These are phyloP conservation scores for Diloba caeruleocephala DNA, from an alignment of 2,888 invertebrate genomes.

Conservation along the genomic window DNA sequence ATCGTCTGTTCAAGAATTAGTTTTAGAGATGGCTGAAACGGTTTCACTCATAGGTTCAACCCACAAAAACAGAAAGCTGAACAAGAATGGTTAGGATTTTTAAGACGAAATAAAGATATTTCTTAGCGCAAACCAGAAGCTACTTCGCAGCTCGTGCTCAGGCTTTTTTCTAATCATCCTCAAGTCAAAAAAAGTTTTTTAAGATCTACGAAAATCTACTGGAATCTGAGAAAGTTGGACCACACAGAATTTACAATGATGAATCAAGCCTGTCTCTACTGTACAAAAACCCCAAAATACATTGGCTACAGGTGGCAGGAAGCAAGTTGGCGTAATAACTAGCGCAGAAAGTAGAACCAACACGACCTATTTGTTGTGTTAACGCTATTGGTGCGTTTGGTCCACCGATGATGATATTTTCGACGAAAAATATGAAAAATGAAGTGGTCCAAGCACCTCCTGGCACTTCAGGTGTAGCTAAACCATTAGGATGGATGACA, in stretches of 20 bases:
- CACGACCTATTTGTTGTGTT: constrained; percentile 2
- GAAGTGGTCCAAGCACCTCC: constrained; percentile 4
- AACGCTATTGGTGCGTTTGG: not conserved
- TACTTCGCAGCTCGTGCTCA: constrained; percentile 29
- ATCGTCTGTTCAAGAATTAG: too few relatives aligned
- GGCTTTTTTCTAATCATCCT: constrained; percentile 7
- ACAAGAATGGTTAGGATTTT: constrained; percentile 31
- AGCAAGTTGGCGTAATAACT: too few relatives aligned
- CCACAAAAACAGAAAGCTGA: constrained; percentile 16
- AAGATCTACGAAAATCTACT: too few relatives aligned
- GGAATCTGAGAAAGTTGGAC: too few relatives aligned
- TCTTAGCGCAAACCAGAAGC: constrained; percentile 34
- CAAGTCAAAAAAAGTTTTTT: too few relatives aligned
- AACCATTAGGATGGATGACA: not conserved
- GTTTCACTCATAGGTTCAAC: too few relatives aligned
- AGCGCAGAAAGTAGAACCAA: not conserved
- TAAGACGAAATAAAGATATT: constrained; percentile 35
- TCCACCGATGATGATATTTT: constrained; percentile 5
- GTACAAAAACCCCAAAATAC: constrained; percentile 6
- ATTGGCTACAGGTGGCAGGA: too few relatives aligned
- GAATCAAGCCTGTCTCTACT: constrained; percentile 2
- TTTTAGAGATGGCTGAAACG: too few relatives aligned
- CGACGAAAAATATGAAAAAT: constrained; percentile 5
- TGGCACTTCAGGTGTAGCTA: not conserved
- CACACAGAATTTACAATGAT: too few relatives aligned